Conservation (phyloP, 2,113 vertebrate genomes). For the Prunella himalayana region DNA sequence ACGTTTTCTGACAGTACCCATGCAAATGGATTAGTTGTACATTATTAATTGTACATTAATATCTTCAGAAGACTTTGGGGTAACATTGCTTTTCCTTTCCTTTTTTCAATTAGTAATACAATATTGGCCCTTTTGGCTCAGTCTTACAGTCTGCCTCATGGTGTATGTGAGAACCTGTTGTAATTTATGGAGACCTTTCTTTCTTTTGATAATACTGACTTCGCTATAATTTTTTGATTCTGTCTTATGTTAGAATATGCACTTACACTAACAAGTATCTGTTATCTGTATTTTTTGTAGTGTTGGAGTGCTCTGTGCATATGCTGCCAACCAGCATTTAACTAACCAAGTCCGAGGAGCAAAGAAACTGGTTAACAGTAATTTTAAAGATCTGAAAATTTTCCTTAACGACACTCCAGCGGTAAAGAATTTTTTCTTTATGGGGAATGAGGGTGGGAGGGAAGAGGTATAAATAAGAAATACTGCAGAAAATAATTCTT, state of each 20-base stretch:
- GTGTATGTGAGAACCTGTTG: background rate
- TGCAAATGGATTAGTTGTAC: background rate
- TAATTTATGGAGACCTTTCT: background rate
- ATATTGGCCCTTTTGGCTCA: background rate
- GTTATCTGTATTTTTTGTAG: slow-evolving; percentile 63
- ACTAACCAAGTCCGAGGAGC: slow-evolving; percentile 82
- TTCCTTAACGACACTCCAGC: slow-evolving; percentile 80
- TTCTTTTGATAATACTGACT: background rate
- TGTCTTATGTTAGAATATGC: background rate
- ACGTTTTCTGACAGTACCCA: background rate
- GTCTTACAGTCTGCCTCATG: background rate
- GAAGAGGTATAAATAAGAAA: background rate
- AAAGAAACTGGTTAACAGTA: slow-evolving; percentile 83
- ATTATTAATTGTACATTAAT: background rate
- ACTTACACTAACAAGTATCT: background rate
- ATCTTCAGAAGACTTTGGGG: background rate
- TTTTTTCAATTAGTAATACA: background rate
- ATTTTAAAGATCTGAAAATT: slow-evolving; percentile 86
- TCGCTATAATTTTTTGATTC: background rate
- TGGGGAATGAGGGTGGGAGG: background rate
- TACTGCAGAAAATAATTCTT: background rate
- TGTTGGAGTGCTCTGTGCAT: slow-evolving; percentile 85
- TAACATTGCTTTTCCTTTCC: background rate
- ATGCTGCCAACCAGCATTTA: slow-evolving; percentile 88
- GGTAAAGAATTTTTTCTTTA: slow-evolving; percentile 71